These are phyloP conservation scores for Fratercula arctica DNA, from an alignment of 2,797 vertebrate species.

Conservation along the genomic window DNA sequence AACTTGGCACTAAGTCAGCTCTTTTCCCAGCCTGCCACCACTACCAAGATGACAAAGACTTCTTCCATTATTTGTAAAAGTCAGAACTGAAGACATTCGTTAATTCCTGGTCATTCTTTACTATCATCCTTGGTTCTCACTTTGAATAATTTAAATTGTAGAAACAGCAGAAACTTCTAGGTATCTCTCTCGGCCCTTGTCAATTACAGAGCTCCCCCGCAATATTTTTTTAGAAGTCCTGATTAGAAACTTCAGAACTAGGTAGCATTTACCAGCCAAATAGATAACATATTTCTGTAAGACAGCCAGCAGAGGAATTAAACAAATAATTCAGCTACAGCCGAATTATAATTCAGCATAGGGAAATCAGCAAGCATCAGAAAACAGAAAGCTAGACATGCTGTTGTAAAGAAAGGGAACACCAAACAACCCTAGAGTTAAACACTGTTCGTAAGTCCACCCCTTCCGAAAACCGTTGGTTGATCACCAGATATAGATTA, in stretches of 20 bases:
- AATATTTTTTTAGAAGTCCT: not conserved
- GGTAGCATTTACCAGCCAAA: not conserved
- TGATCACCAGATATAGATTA: not conserved
- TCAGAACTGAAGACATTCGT: not conserved
- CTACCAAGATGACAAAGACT: not conserved
- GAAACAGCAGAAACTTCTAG: constrained; percentile 18
- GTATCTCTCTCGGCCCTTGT: not conserved
- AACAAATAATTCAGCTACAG: not conserved
- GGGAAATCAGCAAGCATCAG: not conserved
- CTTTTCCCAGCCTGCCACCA: not conserved
- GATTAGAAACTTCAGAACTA: not conserved
- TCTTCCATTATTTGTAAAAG: not conserved
- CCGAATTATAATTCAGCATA: not conserved
- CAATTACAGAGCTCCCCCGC: not conserved
- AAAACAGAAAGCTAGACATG: not conserved
- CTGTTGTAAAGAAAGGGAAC: not conserved
- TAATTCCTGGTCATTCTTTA: constrained; percentile 6
- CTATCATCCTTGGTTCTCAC: constrained; percentile 2
- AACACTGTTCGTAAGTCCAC: not conserved
- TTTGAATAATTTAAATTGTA: constrained; percentile 25
- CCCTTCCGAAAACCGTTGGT: not conserved
- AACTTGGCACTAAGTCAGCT: not conserved
- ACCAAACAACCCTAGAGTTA: not conserved
- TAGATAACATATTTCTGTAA: not conserved
- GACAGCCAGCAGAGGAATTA: not conserved